A percentile compares a stretch with the other conserved stretches of the same genome.
Evolutionary conservation across 2,888 invertebrate species (phyloP).

Genomic region (Blastobasis lacticolella): DNA sequence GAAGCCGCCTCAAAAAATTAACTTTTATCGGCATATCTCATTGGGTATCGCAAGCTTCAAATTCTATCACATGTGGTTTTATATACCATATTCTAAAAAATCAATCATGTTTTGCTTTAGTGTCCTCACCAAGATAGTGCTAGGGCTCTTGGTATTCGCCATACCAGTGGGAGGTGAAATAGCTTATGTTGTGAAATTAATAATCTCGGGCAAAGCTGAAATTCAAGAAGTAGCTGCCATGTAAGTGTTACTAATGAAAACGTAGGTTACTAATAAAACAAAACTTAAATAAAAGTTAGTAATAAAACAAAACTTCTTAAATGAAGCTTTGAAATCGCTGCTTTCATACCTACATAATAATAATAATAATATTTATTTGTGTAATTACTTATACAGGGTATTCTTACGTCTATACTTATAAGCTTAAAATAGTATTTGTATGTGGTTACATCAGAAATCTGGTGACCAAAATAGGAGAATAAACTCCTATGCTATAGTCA

Average conservation of each 20-base stretch:
- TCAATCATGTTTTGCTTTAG: slow-evolving; percentile 29
- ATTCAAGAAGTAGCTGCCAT: slow-evolving; percentile 36
- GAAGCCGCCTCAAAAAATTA: slow-evolving; percentile 3
- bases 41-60: slow-evolving; percentile 29
- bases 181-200: slow-evolving; percentile 27
- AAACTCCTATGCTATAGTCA: too few species aligned
- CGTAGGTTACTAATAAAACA: not conserved
- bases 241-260: slow-evolving; percentile 26
- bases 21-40: slow-evolving; percentile 30
- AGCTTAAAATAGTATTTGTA: too few species aligned
- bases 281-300: not conserved
- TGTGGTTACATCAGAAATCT: too few species aligned
- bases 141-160: slow-evolving; percentile 24
- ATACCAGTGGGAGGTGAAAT: slow-evolving; percentile 33
- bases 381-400: too few species aligned
- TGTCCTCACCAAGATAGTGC: slow-evolving; percentile 20
- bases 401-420: too few species aligned
- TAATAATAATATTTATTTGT: too few species aligned
- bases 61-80: slow-evolving; percentile 34
- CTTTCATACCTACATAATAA: too few species aligned
- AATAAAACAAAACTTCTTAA: too few species aligned
- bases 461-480: too few species aligned
- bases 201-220: slow-evolving; percentile 27
- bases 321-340: too few species aligned
- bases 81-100: slow-evolving; percentile 27